Conservation (phyloP, 2,888 invertebrate genomes). For the Teleiodes luculella region DNA sequence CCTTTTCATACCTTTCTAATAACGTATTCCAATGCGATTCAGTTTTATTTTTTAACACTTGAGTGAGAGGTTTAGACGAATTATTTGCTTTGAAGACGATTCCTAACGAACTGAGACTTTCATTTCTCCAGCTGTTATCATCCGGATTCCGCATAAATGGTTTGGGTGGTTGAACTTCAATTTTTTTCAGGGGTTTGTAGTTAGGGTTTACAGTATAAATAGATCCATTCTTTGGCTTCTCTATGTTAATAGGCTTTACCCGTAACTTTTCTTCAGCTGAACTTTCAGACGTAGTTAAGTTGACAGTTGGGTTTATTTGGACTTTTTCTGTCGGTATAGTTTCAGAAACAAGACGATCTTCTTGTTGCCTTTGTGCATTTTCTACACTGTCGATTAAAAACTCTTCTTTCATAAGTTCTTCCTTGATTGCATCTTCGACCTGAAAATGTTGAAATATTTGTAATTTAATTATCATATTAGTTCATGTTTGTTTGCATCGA, state of each 20-base stretch:
- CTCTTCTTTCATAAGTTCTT: conserved; percentile 56
- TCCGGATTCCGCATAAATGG: conserved; percentile 61
- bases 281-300: not conserved
- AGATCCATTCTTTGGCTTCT: conserved; percentile 39
- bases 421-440: conserved; percentile 59
- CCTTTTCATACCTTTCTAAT: conserved; percentile 47
- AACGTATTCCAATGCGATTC: conserved; percentile 52
- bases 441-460: conserved; percentile 36
- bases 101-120: conserved; percentile 67
- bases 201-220: conserved; percentile 56
- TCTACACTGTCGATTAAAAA: conserved; percentile 42
- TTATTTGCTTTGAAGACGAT: conserved; percentile 72
- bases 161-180: conserved; percentile 60
- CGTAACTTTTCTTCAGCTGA: conserved; percentile 36
- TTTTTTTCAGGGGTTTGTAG: conserved; percentile 65
- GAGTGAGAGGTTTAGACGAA: conserved; percentile 64
- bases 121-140: conserved; percentile 72
- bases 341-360: conserved; percentile 14
- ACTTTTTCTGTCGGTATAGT: not conserved
- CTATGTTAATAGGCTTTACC: conserved; percentile 49
- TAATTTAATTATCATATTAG: conserved; percentile 3
- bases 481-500: no score
- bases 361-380: conserved; percentile 33
- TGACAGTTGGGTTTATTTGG: conserved; percentile 3
- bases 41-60: conserved; percentile 69